Evolutionary conservation across 2,113 vertebrate genomes (phyloP), one percentile per base, ranked within the genome.

Genomic region (Triplophysa tibetana): DNA sequence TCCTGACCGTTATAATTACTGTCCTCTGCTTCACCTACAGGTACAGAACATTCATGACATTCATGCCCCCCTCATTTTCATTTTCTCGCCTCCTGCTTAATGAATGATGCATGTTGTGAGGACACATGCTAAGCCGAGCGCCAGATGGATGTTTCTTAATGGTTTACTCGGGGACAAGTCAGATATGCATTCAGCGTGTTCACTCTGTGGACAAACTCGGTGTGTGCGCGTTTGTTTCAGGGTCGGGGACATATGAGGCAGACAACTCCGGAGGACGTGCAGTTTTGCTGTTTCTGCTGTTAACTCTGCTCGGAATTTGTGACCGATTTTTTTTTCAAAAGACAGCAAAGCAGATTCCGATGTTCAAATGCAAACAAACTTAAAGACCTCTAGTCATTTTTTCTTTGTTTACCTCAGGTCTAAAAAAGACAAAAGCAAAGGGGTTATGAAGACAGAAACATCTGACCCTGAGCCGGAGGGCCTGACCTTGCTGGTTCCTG

Each of bases 391-490:
- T 48, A 1, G 16, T 12, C 38, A 1, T 8, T n/a, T 12, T 67
- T 77, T 23, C 17, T 74, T 48, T 56, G 8, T 50, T 4, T 17
- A 14, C 87, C 64, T 63, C 85, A 99, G 98, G 89, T 99, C 98
- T 79, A 99, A 98, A 91, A 98, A 98, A 86, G 98, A 99, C 88
- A 99, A 97, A 90, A 92, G 93, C 81, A 99, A 99, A 95, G 92
- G 94, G 3, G 94, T 96, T 82, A 92, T 95, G 76, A 99, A 99
- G 87, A 84, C 95, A 0, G 98, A 99, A 24, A 24, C 88, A 58
- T 96, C 97, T 0, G 98, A 99, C 79, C 95, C 96, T n/a, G 98
- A 99, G 77, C 96, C 98, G 0, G 98, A 99, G 88, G 98, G 98
- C 16, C 90, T 99, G 82, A 97, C 97, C 0, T 94, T 99, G 54